A percentile compares a stretch with the other conserved stretches of the same genome.
Evolutionary conservation across 2,797 vertebrate genomes (phyloP).

Genomic region (Morus bassanus): DNA sequence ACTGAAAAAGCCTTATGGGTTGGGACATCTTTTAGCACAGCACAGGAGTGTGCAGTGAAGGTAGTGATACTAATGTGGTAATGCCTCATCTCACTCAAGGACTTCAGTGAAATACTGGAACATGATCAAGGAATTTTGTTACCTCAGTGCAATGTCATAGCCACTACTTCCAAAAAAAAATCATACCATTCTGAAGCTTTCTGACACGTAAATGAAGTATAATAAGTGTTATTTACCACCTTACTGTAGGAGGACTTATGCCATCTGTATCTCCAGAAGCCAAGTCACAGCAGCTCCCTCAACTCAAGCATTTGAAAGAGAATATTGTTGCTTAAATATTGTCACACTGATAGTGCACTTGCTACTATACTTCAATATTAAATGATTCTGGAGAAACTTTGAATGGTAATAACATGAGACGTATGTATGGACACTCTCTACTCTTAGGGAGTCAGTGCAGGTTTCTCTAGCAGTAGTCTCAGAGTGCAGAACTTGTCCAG

Average conservation of each 20-base stretch:
- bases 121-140: not conserved
- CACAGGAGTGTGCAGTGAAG: not conserved
- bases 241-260: not conserved
- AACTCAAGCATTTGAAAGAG: not conserved
- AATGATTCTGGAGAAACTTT: not conserved
- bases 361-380: not conserved
- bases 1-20: not conserved
- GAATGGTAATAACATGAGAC: not conserved
- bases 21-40: not conserved
- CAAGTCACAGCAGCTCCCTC: not conserved
- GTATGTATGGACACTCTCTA: rapidly evolving
- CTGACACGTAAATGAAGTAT: not conserved
- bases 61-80: not conserved
- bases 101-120: not conserved
- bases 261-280: not conserved
- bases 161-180: not conserved
- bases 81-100: not conserved
- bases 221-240: not conserved
- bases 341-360: not conserved
- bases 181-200: not conserved
- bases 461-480: not conserved
- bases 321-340: not conserved
- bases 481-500: not conserved
- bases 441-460: not conserved
- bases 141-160: not conserved